Conservation (phyloP, 2,113 vertebrate species). For the Pseudois nayaur region DNA sequence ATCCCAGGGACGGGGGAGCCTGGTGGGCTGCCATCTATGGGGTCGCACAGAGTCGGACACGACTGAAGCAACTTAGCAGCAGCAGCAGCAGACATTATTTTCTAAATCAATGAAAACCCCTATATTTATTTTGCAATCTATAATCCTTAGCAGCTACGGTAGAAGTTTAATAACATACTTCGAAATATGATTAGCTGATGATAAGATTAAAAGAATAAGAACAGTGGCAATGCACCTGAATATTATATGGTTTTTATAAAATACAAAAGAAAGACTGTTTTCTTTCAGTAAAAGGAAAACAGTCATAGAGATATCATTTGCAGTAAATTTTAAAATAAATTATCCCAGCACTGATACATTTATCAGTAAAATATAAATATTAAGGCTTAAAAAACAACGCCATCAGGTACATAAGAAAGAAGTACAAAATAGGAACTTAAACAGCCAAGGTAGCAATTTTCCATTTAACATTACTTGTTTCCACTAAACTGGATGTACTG, state of each 20-base stretch:
- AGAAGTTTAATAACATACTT: not conserved
- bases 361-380: not conserved
- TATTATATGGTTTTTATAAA: not conserved
- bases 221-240: not conserved
- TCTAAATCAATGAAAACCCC: not conserved
- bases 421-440: constrained; percentile 50
- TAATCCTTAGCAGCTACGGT: not conserved
- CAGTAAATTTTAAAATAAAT: not conserved
- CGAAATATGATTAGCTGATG: not conserved
- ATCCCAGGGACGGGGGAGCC: too few relatives aligned
- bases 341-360: not conserved
- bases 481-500: constrained; percentile 56
- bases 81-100: not conserved
- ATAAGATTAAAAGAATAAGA: not conserved
- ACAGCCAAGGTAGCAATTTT: constrained; percentile 53
- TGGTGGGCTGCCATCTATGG: too few relatives aligned
- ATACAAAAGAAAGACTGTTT: not conserved
- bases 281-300: not conserved
- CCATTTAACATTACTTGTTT: constrained; percentile 48
- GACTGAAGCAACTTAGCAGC: too few relatives aligned
- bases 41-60: fast-evolving
- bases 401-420: not conserved
- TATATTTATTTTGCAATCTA: not conserved
- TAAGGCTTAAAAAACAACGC: not conserved
- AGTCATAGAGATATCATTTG: not conserved